Base-by-base conservation (phyloP, 2,797 vertebrate species). In the Rhinogobio ventralis region DNA sequence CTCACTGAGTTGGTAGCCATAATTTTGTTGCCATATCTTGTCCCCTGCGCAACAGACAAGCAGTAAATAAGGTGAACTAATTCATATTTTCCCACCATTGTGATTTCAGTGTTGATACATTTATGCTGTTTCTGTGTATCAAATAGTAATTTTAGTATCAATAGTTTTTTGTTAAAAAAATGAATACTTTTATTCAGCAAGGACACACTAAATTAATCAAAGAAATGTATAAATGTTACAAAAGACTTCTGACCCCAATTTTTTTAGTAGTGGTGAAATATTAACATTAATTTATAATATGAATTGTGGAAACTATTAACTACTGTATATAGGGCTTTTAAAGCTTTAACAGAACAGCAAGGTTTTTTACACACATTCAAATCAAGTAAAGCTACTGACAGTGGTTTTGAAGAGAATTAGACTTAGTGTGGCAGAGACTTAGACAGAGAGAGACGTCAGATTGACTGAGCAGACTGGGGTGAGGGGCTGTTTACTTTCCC, bases 401-500 rank as follows among this genome's bases (percentile, higher is more conserved):
- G 73, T 36, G 30, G 10, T 51, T 68, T 68, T 51, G 6, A 33
- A 49, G 39, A 33, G 2, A 30, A 51, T 9, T 20, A 46, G 7
- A 60, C 53, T 60, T 8, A 17, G 51, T 60, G 23, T 60, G 74
- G 33, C 4, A 60, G 69, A 72, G 67, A 72, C 49, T 14, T 36
- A 66, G 25, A 6, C 20, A 20, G 19, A 76, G 42, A 19, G 25
- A 53, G 14, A 25, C 57, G 71, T 74, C 46, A 74, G n/a, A 74
- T 53, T 30, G 89, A 46, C 23, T 57, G 46, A 15, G 64, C 45
- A 64, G 51, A 81, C 39, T 39, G 23, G 46, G 60, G 53, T 28
- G 45, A 23, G 39, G 73, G 85, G 89, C 57, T 93, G 91, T 95
- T 95, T 93, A 93, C 91, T 92, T 94, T 93, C 92, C 94, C 93